Percentiles rank a stretch among this genome's conserved stretches.
Conservation (phyloP, 2,888 invertebrate genomes). For the Sphecodes monilicornis region DNA sequence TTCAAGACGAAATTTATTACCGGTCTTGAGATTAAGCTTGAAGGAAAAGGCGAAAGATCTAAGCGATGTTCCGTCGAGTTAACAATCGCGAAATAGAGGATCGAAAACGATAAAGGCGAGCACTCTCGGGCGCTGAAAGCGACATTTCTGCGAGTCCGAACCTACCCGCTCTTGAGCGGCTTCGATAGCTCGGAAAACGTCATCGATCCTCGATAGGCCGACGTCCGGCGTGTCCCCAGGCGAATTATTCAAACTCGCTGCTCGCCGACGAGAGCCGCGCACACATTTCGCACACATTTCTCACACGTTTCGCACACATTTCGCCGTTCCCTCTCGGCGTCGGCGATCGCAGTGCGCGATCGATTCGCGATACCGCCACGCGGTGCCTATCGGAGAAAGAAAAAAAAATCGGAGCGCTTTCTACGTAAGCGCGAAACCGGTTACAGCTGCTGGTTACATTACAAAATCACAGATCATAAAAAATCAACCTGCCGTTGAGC, state of each 20-base stretch:
- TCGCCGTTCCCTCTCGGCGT: slow-evolving; percentile 15
- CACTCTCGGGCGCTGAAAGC: too few species aligned
- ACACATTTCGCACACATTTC: slow-evolving; percentile 37
- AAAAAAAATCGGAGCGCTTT: slow-evolving; percentile 59
- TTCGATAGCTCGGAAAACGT: slow-evolving; percentile 44
- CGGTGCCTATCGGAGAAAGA: slow-evolving; percentile 25
- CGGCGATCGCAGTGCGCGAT: slow-evolving; percentile 44
- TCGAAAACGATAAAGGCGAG: too few species aligned
- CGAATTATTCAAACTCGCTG: slow-evolving; percentile 39
- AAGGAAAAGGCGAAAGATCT: not conserved
- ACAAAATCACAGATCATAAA: slow-evolving; percentile 61
- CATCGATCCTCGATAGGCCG: slow-evolving; percentile 64
- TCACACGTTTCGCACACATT: not conserved
- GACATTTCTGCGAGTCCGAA: not conserved
- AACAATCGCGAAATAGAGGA: not conserved
- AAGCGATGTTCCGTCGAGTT: not conserved
- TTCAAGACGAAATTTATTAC: slow-evolving; percentile 37
- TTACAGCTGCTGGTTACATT: slow-evolving; percentile 61
- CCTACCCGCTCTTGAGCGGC: slow-evolving; percentile 39
- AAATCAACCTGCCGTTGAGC: slow-evolving; percentile 56
- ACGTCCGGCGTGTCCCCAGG: slow-evolving; percentile 27
- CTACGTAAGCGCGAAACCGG: slow-evolving; percentile 67
- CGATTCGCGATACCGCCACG: slow-evolving; percentile 52
- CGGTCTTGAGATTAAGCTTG: slow-evolving; percentile 12
- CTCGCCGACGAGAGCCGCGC: slow-evolving; percentile 16